Evolutionary conservation across 2,113 vertebrate genomes (phyloP).

Genomic region (Elephas maximus): DNA sequence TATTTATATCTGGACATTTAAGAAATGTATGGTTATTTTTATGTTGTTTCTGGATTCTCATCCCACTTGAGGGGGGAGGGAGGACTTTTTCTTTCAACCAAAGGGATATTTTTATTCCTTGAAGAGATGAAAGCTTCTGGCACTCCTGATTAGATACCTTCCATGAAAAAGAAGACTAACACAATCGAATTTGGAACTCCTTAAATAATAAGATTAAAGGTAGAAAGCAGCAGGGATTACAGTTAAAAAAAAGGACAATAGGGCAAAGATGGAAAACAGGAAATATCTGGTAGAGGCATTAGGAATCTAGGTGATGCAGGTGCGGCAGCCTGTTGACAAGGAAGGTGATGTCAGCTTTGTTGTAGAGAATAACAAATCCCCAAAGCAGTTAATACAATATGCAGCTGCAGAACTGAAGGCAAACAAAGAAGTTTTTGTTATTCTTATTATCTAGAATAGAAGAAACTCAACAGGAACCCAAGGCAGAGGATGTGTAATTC

Average conservation of each 20-base stretch:
- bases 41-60: not conserved
- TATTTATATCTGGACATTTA: not conserved
- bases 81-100: not conserved
- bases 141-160: not conserved
- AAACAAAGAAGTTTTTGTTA: slow-evolving; percentile 85
- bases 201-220: slow-evolving; percentile 77
- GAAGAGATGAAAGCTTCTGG: not conserved
- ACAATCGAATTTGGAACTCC: slow-evolving; percentile 62
- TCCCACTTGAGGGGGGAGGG: not conserved
- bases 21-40: not conserved
- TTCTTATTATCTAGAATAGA: slow-evolving; percentile 31
- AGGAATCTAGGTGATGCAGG: slow-evolving; percentile 83
- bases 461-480: slow-evolving; percentile 86
- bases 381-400: slow-evolving; percentile 78
- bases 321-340: slow-evolving; percentile 82
- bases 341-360: slow-evolving; percentile 84
- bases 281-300: slow-evolving; percentile 85
- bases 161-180: slow-evolving; percentile 47
- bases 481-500: slow-evolving; percentile 80
- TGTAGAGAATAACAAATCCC: slow-evolving; percentile 84
- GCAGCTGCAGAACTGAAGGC: slow-evolving; percentile 85
- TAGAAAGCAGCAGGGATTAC: slow-evolving; percentile 73
- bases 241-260: slow-evolving; percentile 79
- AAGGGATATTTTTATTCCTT: not conserved
- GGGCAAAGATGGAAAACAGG: slow-evolving; percentile 86